Evolutionary conservation across 1,140 invertebrate genomes (phyloP), one percentile per base, ranked within the genome.

Genomic region (Drusus annulatus): DNA sequence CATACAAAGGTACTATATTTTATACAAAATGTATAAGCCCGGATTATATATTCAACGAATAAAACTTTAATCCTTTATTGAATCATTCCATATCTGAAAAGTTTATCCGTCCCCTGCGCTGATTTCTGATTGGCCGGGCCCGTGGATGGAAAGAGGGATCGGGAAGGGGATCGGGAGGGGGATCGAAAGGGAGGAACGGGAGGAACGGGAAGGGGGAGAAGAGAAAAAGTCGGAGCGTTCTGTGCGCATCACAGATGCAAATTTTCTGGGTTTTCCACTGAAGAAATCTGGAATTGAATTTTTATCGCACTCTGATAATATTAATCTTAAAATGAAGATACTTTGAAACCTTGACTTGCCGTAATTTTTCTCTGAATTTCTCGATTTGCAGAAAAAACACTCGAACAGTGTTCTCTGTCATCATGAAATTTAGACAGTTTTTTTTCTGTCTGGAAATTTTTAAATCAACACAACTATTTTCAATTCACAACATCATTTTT

Each of bases 191-290:
- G 45, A 50, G 54, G 68, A 6, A n/a, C n/a, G 63, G 51, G 8
- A 62, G n/a, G 13, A 62, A 23, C 31, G 13, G 16, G 50, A 54
- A 19, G 45, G 45, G 62, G 54, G 68, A 6, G 31, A 17, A 28
- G 28, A 63, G 52, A 79, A 74, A 79, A 73, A 73, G 68, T 73
- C 77, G 36, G 68, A 54, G 50, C 68, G 52, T 25, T 79, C 28
- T 51, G 54, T 17, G 68, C 78, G 56, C 78, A 79, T 79, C 68
- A 63, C 78, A 28, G 56, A 79, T 79, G 78, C 78, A 79, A 79
- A 79, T 79, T 54, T 62, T 36, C 23, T 2, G 16, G 50, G 76
- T 25, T 45, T 52, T 17, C 36, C 36, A 52, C 68, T 52, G 3
- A 3, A 25, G 50, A 51, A 51, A 71, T 71, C 68, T 23, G 13